A percentile compares a stretch with the other conserved stretches of the same genome.
Conservation (phyloP, 1,140 invertebrate species). For the Brachionus rubens region DNA sequence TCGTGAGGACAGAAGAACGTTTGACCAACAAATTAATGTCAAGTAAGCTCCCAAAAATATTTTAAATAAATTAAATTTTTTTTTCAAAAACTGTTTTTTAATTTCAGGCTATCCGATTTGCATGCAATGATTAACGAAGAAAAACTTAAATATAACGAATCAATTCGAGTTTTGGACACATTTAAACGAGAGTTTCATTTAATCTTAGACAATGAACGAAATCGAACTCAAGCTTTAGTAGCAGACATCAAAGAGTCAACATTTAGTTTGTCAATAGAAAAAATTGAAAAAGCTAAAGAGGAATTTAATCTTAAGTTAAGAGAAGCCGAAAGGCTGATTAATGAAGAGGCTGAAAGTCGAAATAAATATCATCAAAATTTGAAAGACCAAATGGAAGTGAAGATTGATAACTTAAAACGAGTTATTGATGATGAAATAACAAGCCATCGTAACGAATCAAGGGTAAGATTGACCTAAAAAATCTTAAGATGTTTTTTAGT, state of each 20-base stretch:
- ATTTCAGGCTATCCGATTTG: neutral
- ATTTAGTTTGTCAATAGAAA: neutral
- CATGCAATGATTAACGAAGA: neutral
- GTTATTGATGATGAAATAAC: neutral
- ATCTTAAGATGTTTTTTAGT: neutral
- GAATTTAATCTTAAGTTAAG: neutral
- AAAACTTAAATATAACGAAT: neutral
- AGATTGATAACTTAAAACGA: neutral
- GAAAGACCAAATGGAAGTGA: neutral
- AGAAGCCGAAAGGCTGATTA: neutral
- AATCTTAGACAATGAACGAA: neutral
- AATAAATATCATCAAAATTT: neutral
- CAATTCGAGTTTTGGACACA: neutral
- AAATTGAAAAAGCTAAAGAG: constrained; percentile 22
- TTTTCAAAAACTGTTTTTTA: neutral
- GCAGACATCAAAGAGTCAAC: constrained; percentile 20
- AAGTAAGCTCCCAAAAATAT: neutral
- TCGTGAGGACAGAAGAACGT: neutral
- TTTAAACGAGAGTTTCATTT: neutral
- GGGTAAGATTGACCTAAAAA: neutral
- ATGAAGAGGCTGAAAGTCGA: neutral
- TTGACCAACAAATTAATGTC: neutral
- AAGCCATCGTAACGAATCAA: neutral
- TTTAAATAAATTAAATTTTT: neutral
- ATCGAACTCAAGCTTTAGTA: neutral